Base-by-base conservation (phyloP, 2,797 vertebrate genomes). In the Sebastes glaucus region DNA sequence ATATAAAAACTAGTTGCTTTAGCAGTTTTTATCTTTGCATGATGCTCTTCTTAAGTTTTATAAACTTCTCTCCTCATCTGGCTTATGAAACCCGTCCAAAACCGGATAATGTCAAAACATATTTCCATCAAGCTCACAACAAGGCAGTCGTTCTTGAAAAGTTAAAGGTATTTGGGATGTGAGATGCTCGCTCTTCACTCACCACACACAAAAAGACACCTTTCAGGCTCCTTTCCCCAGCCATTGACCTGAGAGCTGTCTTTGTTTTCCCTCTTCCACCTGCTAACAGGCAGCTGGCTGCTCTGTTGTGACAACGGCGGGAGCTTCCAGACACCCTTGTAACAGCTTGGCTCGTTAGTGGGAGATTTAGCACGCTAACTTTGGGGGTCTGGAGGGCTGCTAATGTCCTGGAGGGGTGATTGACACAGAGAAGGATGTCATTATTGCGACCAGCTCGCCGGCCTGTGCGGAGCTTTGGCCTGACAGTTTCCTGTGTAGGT, bases 331-430 rank as follows among this genome's bases (percentile, higher is more conserved):
- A 89, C 88, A 87, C 71, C 32, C 56, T 81, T 60, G 75, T 81
- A 81, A 86, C 88, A 89, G 84, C 88, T 81, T 79, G 88, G 87
- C 91, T 95, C 83, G 83, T 95, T 94, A 93, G 88, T 74, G 79
- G 80, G 69, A 91, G 89, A 92, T 92, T 93, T 94, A 93, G 81
- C 81, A 81, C 87, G 85, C 87, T 86, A 87, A 93, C 87, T 89
- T 81, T 71, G 59, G 81, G 78, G 72, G 78, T 84, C 79, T 77
- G 73, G 72, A 78, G 79, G 77, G 82, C 81, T 85, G 81, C 87
- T 92, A 86, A 91, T 88, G 87, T 92, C 85, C 88, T 87, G 84
- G 60, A 83, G 84, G 83, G 71, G 73, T 82, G 83, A 91, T 63
- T 92, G 88, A 90, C 71, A 80, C 62, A 81, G 69, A 81, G 56